Base-by-base conservation (phyloP, 92 coral and sea anemone genomes). In the Scolanthus callimorphus region DNA sequence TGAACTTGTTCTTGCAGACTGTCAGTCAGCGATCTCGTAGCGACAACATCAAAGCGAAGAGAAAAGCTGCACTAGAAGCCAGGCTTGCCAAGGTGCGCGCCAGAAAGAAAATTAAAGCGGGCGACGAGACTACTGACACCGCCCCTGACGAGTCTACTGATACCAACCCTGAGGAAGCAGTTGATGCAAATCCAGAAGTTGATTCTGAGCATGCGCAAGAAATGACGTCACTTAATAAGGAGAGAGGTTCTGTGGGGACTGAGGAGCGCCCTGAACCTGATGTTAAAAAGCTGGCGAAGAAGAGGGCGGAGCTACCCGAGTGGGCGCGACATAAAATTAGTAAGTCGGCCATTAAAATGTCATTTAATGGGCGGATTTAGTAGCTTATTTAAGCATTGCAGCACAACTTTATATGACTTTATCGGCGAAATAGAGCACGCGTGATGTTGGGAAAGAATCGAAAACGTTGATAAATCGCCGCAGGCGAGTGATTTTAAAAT, bases 21-120 rank as follows among this genome's bases (percentile, higher is more conserved):
- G 55, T 66, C 52, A 94, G 88, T 17, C 99, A 94, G 62, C 68
- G 96, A n/a, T 66, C 76, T 19, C 88, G 96, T 20, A 69, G 73
- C 11, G 94, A 94, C 47, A 89, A 82, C 31, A 63, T 94, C n/a
- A 74, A 89, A 51, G 96, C 84, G 67, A 94, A 89, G 58, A 71
- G 99, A 19, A 94, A 88, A 59, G 97, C 95, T 3, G 96, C 88
- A 2, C 57, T 89, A 59, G 96, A 94, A 49, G 96, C 99, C 10
- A 78, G 99, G 26, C 81, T 94, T 25, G 96, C 94, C 1, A 94
- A 94, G 65, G 89, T 94, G 1, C 83, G 95, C 17, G 94, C 84
- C 22, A 81, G 92, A 34, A 85, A 79, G 62, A 92, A 76, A 50
- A 39, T 80, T 19, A 83, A 68, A 49, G 63, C 75, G 28, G 86